These are phyloP conservation scores for Pogonocherus hispidulus DNA, from an alignment of 2,888 invertebrate genomes.

Conservation along the genomic window DNA sequence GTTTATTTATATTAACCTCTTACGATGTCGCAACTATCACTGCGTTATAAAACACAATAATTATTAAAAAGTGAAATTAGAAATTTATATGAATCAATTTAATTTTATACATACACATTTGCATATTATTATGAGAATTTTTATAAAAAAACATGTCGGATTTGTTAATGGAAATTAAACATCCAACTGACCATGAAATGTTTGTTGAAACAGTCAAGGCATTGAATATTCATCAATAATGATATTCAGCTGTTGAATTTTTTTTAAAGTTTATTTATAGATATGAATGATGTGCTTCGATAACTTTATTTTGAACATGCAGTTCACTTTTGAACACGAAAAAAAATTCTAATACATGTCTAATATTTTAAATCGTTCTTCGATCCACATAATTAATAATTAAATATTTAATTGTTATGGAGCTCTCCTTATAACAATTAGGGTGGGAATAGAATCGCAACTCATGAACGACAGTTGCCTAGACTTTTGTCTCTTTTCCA, in stretches of 20 bases:
- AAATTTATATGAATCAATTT: slow-evolving; percentile 14
- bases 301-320: background rate
- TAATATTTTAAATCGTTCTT: too few relatives aligned
- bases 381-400: too few relatives aligned
- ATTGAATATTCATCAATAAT: slow-evolving; percentile 1
- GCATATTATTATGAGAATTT: background rate
- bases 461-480: too few relatives aligned
- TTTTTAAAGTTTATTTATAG: slow-evolving; percentile 6
- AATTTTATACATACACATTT: slow-evolving; percentile 10
- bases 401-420: too few relatives aligned
- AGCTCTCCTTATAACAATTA: too few relatives aligned
- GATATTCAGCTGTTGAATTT: background rate
- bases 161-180: slow-evolving; percentile 5
- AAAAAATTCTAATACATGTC: too few relatives aligned
- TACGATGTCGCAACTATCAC: background rate
- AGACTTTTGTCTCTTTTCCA: too few relatives aligned
- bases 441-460: too few relatives aligned
- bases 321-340: too few relatives aligned
- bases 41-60: background rate
- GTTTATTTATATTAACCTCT: background rate
- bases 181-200: slow-evolving; percentile 19
- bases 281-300: background rate
- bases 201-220: background rate
- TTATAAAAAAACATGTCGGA: background rate
- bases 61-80: slow-evolving; percentile 22